Conservation (phyloP, 2,113 vertebrate genomes). For the Galemys pyrenaicus region DNA sequence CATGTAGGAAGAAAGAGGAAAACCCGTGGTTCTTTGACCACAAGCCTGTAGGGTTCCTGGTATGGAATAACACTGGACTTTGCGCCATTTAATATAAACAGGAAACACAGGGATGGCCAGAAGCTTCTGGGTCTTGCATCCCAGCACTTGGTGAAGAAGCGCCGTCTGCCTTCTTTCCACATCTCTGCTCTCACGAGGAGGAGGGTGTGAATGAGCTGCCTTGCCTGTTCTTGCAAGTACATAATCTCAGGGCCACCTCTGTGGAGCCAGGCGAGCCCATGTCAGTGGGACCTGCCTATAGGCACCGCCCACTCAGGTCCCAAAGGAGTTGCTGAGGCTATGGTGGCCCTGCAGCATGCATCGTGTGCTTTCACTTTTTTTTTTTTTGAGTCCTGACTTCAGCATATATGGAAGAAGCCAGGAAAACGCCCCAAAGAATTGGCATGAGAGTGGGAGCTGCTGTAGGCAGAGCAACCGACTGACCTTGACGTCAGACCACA, state of each 20-base stretch:
- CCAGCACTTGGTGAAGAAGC: neutral
- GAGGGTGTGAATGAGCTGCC: neutral
- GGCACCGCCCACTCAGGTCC: neutral
- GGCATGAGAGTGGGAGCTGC: neutral
- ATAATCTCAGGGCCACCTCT: neutral
- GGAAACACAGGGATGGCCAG: neutral
- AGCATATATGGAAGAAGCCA: neutral
- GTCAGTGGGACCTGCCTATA: neutral
- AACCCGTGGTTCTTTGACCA: neutral
- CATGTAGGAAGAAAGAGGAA: neutral
- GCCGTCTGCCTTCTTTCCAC: neutral
- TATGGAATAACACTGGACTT: neutral
- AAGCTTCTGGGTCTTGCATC: neutral
- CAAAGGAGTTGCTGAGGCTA: neutral
- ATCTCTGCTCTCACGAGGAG: neutral
- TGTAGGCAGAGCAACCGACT: neutral
- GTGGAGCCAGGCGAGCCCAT: neutral
- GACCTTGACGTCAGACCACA: neutral
- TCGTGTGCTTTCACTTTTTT: neutral
- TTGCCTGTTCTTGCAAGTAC: neutral
- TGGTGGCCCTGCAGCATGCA: neutral
- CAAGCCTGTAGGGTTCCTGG: neutral
- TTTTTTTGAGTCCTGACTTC: no score
- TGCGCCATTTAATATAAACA: slow-evolving; percentile 8
- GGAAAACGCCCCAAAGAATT: neutral